phyloP scores from a whole-genome alignment of 2,113 vertebrate genomes.

The Pseudopipra pipra region DNA sequence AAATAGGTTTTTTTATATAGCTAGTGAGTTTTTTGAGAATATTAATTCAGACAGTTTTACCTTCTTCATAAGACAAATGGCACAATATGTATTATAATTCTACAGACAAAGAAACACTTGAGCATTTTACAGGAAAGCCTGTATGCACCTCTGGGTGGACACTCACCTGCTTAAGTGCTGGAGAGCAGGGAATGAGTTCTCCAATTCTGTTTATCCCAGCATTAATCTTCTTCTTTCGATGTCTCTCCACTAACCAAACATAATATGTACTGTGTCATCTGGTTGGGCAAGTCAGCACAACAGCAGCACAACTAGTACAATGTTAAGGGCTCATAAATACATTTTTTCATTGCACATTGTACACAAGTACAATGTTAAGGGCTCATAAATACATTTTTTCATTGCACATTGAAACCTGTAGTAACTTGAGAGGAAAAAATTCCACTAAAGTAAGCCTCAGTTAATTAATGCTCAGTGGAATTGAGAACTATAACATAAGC shows the following conservation, averaged over 20 bases:
- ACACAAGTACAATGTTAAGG: not conserved
- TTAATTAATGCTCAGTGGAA: not conserved
- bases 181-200: constrained; percentile 95
- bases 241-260: constrained; percentile 88
- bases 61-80: not conserved
- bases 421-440: not conserved
- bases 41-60: not conserved
- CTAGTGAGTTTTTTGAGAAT: not conserved
- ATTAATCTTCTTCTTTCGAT: constrained; percentile 99
- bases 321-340: not conserved
- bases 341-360: too few relatives aligned
- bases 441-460: not conserved
- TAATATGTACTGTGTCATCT: not conserved
- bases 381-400: not conserved
- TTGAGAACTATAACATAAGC: not conserved
- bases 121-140: not conserved
- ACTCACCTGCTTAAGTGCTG: constrained; percentile 93
- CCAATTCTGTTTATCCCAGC: constrained; percentile 96
- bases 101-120: not conserved
- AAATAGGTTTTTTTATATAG: not conserved
- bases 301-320: not conserved
- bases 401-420: not conserved
- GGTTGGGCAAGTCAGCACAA: not conserved
- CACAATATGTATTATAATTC: not conserved
- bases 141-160: not conserved